These are phyloP conservation scores for Nannoperca australis DNA, from an alignment of 2,797 vertebrate genomes.

Conservation along the genomic window DNA sequence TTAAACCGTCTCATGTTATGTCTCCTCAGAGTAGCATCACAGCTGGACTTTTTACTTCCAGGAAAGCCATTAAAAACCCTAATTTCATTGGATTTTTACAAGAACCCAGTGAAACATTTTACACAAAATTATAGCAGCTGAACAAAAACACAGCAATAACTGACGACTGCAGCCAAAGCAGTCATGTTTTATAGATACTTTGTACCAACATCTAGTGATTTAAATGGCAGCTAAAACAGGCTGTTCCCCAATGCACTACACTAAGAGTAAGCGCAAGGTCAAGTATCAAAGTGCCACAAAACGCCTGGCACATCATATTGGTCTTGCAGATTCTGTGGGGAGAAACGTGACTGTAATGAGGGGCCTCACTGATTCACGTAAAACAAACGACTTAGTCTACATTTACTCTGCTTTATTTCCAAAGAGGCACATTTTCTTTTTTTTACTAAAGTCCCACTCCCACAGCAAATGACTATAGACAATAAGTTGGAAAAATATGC, in stretches of 20 bases:
- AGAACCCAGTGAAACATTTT: neutral
- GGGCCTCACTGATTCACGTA: neutral
- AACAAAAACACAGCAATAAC: neutral
- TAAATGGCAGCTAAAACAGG: neutral
- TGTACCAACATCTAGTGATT: neutral
- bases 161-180: neutral
- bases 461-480: neutral
- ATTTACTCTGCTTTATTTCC: neutral
- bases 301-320: neutral
- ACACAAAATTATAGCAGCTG: neutral
- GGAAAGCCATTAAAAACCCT: neutral
- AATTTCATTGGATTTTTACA: neutral
- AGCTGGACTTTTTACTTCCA: neutral
- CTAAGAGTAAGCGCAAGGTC: neutral
- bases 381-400: slow-evolving; percentile 9
- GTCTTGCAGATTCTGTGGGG: neutral
- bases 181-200: neutral
- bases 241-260: neutral
- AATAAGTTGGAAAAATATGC: neutral
- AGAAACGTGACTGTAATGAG: neutral
- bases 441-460: neutral
- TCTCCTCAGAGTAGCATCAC: neutral
- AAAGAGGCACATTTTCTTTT: neutral
- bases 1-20: neutral
- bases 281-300: slow-evolving; percentile 2